Base-by-base conservation (phyloP, 64 coral and sea anemone genomes). In the Hydrozoanthus tunicans region DNA sequence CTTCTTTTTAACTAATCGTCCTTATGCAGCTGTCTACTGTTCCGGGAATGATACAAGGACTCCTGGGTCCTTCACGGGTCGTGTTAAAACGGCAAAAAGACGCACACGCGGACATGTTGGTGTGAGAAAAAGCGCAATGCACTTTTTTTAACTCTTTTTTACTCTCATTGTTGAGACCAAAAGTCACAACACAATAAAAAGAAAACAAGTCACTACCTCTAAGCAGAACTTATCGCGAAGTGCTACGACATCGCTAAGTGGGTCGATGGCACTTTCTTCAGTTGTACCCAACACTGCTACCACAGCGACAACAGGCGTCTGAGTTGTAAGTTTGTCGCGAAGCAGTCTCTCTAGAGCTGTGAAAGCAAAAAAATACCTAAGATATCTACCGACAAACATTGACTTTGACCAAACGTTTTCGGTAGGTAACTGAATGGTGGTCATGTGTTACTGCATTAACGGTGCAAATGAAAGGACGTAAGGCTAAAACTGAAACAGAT, bases 231-330 rank as follows among this genome's bases (percentile, higher is more conserved):
- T 59, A 10, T 97, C 66, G 67, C 92, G 76, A 1, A 97, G 54
- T 13, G 84, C 90, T 5, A 97, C 17, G 54, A 97, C 90, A 1
- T 94, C 92, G 27, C 82, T 83, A 5, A 97, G 63, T 5, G 95
- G 95, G 86, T 97, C 95, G 23, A 97, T 59, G 2, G 95, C 92
- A 52, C 95, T 97, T 77, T 97, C 95, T 77, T 97, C 95, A 6
- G 95, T 97, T 9, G 92, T 97, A 17, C 95, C 95, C 92, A 97
- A 94, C 0, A 97, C 78, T 5, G 90, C 83, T 5, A 93, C 90
- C 51, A 97, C 95, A 10, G 86, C 66, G 5, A 80, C 83, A 8
- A 76, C 81, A 56, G 74, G 81, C 73, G 69, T 77, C 3, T 81
- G 70, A 3, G 83, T 86, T 10, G 86, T 64, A 15, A 91, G 62